Evolutionary conservation across 2,113 vertebrate genomes (phyloP), one percentile per base, ranked within the genome.

Genomic region (Sialia sialis): DNA sequence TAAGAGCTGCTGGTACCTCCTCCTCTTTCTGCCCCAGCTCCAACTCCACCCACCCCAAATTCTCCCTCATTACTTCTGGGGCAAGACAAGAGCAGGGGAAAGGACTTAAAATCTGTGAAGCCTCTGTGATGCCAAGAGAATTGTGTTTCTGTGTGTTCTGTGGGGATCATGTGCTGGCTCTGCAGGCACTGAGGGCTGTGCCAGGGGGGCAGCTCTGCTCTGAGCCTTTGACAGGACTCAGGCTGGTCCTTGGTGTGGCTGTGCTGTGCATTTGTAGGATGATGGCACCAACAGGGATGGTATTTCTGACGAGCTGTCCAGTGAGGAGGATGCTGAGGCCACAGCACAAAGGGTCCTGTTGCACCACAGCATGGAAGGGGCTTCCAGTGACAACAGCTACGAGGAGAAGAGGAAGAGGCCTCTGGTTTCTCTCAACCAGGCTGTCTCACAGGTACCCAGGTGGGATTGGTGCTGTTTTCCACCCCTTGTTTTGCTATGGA

Each of bases 261-360:
- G 26, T 78, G 66, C 51, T 38, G 4, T 94, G 30, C 76, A 3
- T 84, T 78, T 89, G 25, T 63, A 99, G 99, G 97, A 81, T 60
- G 92, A 84, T 25, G 89, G 95, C 52, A 92, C 96, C 92, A 97
- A 49, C 91, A 95, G 97, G 3, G 96, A 97, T 11, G 98, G 98
- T 1, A 69, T 97, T 26, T 99, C 99, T 8, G 99, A 99, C 5
- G 99, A 99, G 48, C 97, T 98, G 38, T 99, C 99, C 7, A 99
- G 99, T 21, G 99, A 99, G 48, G 99, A 99, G 68, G 99, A 99
- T 2, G 96, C 97, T 2, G 98, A 97, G 32, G 90, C 91, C 3
- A 21, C 14, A 62, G 90, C 82, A 5, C 98, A 94, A 29, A 85
- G 94, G 84, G 27, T 96, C 48, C 68, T 97, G 18, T 48, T 98